Percentiles rank a stretch among this genome's conserved stretches.
Conservation (phyloP, 2,113 vertebrate species). For the Paradisaea rubra region DNA sequence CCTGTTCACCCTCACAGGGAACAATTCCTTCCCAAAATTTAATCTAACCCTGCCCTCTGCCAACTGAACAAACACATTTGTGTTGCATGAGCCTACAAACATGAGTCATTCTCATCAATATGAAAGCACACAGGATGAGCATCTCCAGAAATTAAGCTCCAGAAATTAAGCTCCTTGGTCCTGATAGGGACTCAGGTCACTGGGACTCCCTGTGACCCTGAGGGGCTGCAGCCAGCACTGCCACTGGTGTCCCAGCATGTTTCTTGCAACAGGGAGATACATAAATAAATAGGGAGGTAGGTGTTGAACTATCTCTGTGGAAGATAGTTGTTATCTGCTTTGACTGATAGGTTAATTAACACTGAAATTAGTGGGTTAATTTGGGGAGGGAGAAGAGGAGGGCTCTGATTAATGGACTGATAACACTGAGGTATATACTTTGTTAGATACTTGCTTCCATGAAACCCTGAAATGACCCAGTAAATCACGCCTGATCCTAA, state of each 20-base stretch:
- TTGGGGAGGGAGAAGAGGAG: not conserved
- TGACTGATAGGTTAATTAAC: not conserved
- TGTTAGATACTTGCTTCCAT: not conserved
- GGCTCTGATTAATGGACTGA: not conserved
- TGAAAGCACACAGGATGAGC: fast-evolving
- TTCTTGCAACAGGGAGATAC: not conserved
- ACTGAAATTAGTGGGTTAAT: not conserved
- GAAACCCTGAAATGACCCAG: not conserved
- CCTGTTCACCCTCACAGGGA: fast-evolving
- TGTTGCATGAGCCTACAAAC: not conserved
- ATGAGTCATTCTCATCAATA: fast-evolving
- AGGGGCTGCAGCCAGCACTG: not conserved
- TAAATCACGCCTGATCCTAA: not conserved
- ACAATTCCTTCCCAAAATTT: fast-evolving
- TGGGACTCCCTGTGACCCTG: fast-evolving
- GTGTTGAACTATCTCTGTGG: not conserved
- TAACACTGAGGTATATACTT: not conserved
- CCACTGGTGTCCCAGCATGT: fast-evolving
- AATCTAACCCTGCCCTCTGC: not conserved
- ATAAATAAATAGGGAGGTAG: not conserved
- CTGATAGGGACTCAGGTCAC: fast-evolving
- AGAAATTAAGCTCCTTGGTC: not conserved
- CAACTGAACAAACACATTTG: not conserved
- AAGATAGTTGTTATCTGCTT: not conserved
- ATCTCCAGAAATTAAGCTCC: not conserved